These are phyloP conservation scores for Sebastes wilsoni DNA, from an alignment of 2,797 vertebrate species.

Conservation along the genomic window DNA sequence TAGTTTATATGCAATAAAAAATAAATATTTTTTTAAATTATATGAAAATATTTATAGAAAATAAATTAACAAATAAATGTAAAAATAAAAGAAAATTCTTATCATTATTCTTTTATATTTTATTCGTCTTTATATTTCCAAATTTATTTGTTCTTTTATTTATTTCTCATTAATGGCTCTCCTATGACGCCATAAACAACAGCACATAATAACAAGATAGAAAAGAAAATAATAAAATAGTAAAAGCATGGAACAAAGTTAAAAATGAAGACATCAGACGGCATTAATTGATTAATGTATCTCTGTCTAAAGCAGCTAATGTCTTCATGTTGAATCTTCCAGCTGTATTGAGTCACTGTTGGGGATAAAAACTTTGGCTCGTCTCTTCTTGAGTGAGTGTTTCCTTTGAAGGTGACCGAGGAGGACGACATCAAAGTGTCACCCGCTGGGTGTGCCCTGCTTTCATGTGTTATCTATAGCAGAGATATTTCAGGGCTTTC, in stretches of 20 bases:
- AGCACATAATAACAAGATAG: background rate
- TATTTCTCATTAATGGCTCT: background rate
- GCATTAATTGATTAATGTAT: background rate
- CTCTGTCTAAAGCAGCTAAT: background rate
- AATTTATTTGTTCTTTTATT: too few species aligned
- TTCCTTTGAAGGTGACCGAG: conserved; percentile 42
- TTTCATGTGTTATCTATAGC: conserved; percentile 53
- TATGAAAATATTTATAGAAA: too few species aligned
- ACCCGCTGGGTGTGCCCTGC: conserved; percentile 41
- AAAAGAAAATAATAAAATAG: background rate
- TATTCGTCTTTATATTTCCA: too few species aligned
- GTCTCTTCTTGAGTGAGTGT: background rate
- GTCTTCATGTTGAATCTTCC: background rate
- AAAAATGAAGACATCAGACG: background rate
- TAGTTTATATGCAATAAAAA: too few species aligned
- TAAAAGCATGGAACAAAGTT: background rate
- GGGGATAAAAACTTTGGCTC: background rate
- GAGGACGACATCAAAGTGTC: conserved; percentile 40
- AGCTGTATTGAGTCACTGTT: background rate
- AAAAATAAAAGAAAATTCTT: too few species aligned
- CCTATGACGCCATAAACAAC: background rate
- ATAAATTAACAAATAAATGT: too few species aligned
- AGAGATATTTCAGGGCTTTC: conserved; percentile 18
- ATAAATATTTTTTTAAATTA: too few species aligned
- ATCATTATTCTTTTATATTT: background rate